Evolutionary conservation across 2,888 invertebrate species (phyloP), one percentile per base, ranked within the genome.

Genomic region (Operophtera brumata): DNA sequence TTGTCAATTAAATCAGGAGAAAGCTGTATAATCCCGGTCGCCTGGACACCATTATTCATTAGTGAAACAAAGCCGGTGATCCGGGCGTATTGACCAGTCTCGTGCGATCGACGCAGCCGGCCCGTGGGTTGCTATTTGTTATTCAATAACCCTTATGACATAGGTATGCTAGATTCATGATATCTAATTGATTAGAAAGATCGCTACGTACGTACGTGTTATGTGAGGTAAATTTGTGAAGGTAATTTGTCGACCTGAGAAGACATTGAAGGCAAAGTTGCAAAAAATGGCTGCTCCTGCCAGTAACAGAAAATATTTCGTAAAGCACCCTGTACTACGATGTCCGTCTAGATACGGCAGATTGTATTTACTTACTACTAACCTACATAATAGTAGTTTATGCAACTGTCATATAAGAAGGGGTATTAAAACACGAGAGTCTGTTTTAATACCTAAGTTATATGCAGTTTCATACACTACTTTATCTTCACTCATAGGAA

Each of bases 31-130:
- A 85, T 82, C 84, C 85, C 77, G 81, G 79, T 79, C 80, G 83
- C 80, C 74, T 73, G 86, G 85, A 83, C 84, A 85, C 84, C 86
- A 86, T 86, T 86, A 88, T 87, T 88, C 87, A 87, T 86, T 86
- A 85, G 82, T 72, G 72, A 76, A 73, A 84, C 82, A 85, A 86
- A 85, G 82, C 86, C 76, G 69, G 77, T 86, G 86, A 88, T 84
- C 84, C 84, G 72, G 71, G 67, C 74, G 75, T 86, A 86, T 86
- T 85, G 86, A 86, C 84, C 82, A 78, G 80, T 75, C 73, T 63
- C 70, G 73, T 66, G 62, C 68, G 72, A 64, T 64, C 12, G 20
- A 20, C 46, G 46, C 30, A 64, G 69, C 68, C 66, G 67, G 67
- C 65, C 64, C 60, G 57, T 69, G 66, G 67, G 56, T n/a, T 72